Base-by-base conservation (phyloP, 2,113 vertebrate species). In the Orientallactaga bullata region DNA sequence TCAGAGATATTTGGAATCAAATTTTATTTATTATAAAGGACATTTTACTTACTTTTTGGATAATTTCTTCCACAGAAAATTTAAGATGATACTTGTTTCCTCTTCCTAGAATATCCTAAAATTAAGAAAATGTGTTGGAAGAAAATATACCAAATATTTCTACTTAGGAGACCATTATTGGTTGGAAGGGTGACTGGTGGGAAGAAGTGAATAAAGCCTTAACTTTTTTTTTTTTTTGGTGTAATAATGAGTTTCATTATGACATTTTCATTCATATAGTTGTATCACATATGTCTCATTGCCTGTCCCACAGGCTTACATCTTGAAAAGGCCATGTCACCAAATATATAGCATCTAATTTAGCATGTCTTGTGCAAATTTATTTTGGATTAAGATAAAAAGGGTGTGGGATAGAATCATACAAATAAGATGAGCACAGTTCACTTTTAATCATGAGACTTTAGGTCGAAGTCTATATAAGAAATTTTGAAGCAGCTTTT, bases 1-100 rank as follows among this genome's bases (percentile, higher is more conserved):
- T 63, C 28, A 72, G 32, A 28, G 85, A 37, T 92, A 84, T 77
- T 77, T 63, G 81, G 42, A 91, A 73, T 78, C 26, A 55, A 71
- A 42, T 80, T 82, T n/a, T 80, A 66, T 35, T 91, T 69, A 83
- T 66, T 42, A 92, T 93, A 80, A 80, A 78, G 5, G 61, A 78
- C 9, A 55, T 28, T 86, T 39, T 79, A 98, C 99, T 98, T 98
- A 99, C 99, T 55, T 98, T 98, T 63, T 98, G 97, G 60, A 98
- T 93, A 18, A 89, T 47, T 47, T 99, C 99, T 96, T 98, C 97
- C 89, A 99, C 96, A n/a, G 98, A 96, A 93, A 99, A 80, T 63
- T 99, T 98, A 94, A 99, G 98, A 1, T 94, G 90, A 89, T 99
- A 99, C 94, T 98, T 99, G 91, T 94, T 98, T 35, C 99, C 99